phyloP scores from a whole-genome alignment of 2,797 vertebrate species.

The Diglossa cyanea region DNA sequence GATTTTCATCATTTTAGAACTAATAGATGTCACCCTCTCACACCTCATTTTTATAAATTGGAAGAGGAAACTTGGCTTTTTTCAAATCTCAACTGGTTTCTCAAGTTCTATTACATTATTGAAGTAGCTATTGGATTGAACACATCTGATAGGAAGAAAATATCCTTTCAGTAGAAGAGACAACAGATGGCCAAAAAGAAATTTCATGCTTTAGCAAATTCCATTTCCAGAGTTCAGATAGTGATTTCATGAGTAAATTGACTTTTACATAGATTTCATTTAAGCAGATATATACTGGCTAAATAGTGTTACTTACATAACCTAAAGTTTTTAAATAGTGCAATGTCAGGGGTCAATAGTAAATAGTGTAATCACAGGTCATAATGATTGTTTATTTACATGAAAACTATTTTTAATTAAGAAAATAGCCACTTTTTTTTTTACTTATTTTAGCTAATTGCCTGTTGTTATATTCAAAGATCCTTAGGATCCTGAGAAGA shows the following conservation, averaged over 20 bases:
- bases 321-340: background rate
- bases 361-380: background rate
- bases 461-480: background rate
- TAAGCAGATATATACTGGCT: background rate
- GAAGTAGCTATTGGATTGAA: background rate
- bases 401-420: background rate
- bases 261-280: background rate
- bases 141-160: background rate
- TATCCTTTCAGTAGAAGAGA: background rate
- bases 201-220: background rate
- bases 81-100: background rate
- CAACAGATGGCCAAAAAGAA: background rate
- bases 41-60: slow-evolving; percentile 4
- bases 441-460: background rate
- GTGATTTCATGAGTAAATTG: background rate
- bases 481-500: background rate
- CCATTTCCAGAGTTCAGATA: background rate
- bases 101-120: background rate
- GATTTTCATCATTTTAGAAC: background rate
- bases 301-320: background rate
- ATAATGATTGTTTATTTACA: background rate
- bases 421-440: background rate
- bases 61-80: background rate
- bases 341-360: background rate
- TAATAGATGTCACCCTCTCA: background rate